Evolutionary conservation across 2,113 vertebrate species (phyloP), one percentile per base, ranked within the genome.

Genomic region (Pardalotus punctatus): DNA sequence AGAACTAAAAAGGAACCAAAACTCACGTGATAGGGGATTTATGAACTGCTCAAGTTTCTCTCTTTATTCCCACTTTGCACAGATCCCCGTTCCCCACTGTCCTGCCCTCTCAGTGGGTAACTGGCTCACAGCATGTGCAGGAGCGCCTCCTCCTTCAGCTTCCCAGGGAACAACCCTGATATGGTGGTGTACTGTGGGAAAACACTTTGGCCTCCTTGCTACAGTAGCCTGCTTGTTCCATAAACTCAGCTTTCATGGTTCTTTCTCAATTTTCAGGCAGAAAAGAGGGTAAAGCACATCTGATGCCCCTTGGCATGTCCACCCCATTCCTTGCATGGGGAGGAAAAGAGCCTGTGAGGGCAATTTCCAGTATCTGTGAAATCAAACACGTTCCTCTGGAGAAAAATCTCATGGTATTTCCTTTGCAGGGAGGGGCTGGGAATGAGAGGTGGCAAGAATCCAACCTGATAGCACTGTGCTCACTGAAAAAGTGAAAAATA

Each of bases 1-100:
- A 73, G 51, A 67, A n/a, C 28, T 33, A 43, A 81, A 73, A 88
- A 88, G 43, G 88, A 92, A 93, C 83, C 61, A 87, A 77, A 92
- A 65, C 23, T 82, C 65, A 81, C 2, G 5, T 51, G n/a, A n/a
- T n/a, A n/a, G n/a, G n/a, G n/a, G n/a, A n/a, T n/a, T n/a, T n/a
- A n/a, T n/a, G n/a, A n/a, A n/a, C n/a, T n/a, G n/a, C n/a, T n/a
- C n/a, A n/a, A n/a, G n/a, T n/a, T n/a, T n/a, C n/a, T n/a, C n/a
- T 91, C 50, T 65, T 85, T 58, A 33, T 61, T 79, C 50, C 27
- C 33, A 9, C 54, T 62, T 64, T 64, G 45, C 51, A 28, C 15
- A 58, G 53, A 81, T 57, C 13, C 29, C 53, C 36, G 67, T 36
- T 86, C 27, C 45, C 14, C 20, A 2, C 29, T 56, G 35, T 72